phyloP scores from a whole-genome alignment of 1,140 invertebrate genomes.

The Anastrepha ludens region DNA sequence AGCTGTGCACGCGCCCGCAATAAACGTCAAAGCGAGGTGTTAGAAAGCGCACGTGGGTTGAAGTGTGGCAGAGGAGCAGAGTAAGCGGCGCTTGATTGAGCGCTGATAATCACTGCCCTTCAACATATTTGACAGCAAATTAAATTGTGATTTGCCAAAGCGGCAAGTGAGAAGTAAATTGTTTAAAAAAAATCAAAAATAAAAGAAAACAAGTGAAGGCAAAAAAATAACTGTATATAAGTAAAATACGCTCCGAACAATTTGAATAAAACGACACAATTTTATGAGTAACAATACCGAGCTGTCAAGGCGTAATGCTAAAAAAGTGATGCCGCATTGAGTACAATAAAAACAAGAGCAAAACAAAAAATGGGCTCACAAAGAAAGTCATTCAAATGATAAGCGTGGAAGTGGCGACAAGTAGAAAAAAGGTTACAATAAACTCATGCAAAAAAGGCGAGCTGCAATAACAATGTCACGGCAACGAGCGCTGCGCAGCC shows the following conservation, averaged over 20 bases:
- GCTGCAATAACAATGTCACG: not conserved
- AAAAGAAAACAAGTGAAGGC: not conserved
- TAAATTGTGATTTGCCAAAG: constrained; percentile 40
- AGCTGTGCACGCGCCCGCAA: constrained; percentile 27
- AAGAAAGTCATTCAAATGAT: constrained; percentile 28
- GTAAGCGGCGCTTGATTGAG: constrained; percentile 13
- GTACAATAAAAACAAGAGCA: not conserved
- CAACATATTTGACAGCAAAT: constrained; percentile 44
- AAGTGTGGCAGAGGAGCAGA: not conserved
- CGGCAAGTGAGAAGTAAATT: constrained; percentile 6
- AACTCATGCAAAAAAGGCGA: not conserved
- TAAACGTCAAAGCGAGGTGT: constrained; percentile 12
- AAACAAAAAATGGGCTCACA: not conserved
- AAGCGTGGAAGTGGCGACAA: constrained; percentile 10
- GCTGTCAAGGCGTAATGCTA: constrained; percentile 16
- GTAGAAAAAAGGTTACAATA: not conserved
- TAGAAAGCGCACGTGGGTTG: not conserved
- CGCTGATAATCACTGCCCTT: constrained; percentile 42
- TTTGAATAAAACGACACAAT: constrained; percentile 5
- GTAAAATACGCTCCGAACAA: not conserved
- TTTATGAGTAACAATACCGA: constrained; percentile 41
- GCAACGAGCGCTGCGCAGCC: not conserved
- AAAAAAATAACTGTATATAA: not conserved
- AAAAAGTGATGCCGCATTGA: not conserved
- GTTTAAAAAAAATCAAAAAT: not conserved